A percentile compares a stretch with the other conserved stretches of the same genome.
These are phyloP conservation scores for Pherbina coryleti DNA, from an alignment of 2,888 invertebrate genomes.

Conservation along the genomic window DNA sequence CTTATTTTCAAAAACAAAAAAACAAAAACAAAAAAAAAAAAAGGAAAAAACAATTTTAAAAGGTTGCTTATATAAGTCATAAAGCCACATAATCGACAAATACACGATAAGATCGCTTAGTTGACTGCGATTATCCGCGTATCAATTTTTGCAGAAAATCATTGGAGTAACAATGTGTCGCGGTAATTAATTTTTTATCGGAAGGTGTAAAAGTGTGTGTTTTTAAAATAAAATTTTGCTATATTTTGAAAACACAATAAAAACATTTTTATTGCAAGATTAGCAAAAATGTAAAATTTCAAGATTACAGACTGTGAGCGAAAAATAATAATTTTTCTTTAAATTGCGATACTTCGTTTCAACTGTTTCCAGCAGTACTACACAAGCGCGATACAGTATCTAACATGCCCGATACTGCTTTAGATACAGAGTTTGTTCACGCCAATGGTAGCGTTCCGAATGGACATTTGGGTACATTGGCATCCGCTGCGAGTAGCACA, in stretches of 20 bases:
- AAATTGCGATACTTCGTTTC: not conserved
- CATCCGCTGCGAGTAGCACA: slow-evolving; percentile 16
- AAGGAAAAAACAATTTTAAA: not conserved
- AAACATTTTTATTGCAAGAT: not conserved
- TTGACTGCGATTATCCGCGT: not conserved
- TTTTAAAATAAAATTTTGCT: not conserved
- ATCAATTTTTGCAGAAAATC: not conserved
- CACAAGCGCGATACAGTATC: not conserved
- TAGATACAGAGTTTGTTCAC: not conserved
- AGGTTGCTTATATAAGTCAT: not conserved
- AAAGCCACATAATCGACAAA: not conserved
- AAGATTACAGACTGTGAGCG: not conserved
- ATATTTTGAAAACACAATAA: too few species aligned
- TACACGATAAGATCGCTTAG: not conserved
- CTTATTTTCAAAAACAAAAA: too few species aligned
- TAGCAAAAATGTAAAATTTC: not conserved
- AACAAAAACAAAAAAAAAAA: too few species aligned
- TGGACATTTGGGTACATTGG: not conserved
- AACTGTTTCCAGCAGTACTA: not conserved
- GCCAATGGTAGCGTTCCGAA: not conserved
- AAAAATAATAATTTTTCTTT: not conserved
- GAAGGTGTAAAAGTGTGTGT: not conserved
- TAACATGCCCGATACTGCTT: not conserved
- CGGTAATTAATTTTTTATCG: not conserved
- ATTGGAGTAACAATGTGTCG: not conserved